Conservation (phyloP, 2,888 invertebrate species). For the Coecobrya sp. region DNA sequence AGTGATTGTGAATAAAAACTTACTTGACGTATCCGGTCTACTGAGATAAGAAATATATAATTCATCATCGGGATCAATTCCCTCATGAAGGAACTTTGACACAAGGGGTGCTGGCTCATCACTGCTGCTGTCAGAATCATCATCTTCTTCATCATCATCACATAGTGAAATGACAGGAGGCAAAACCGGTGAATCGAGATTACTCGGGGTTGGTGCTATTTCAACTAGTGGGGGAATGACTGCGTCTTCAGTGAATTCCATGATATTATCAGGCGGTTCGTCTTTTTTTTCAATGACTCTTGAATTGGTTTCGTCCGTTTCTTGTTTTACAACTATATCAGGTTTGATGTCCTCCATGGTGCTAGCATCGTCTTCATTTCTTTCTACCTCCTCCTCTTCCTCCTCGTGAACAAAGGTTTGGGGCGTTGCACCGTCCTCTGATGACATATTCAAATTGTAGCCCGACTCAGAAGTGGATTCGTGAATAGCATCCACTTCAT, state of each 20-base stretch:
- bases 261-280: constrained; percentile 8
- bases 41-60: constrained; percentile 81
- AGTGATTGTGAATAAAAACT: constrained; percentile 16
- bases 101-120: background rate
- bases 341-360: background rate
- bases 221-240: constrained; percentile 55
- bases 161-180: constrained; percentile 40
- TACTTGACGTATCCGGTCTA: constrained; percentile 77
- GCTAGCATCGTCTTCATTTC: background rate
- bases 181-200: background rate
- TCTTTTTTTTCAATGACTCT: constrained; percentile 19
- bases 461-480: background rate
- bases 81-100: constrained; percentile 46
- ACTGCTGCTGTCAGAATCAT: background rate
- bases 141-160: constrained; percentile 57
- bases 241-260: constrained; percentile 63
- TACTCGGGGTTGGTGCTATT: constrained; percentile 31
- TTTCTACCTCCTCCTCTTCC: background rate
- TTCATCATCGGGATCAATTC: constrained; percentile 85
- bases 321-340: background rate
- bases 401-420: background rate
- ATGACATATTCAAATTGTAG: background rate
- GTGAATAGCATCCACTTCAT: background rate
- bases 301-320: background rate
- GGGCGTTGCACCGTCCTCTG: background rate